These are phyloP conservation scores for Orthonevra nobilis DNA, from an alignment of 2,888 invertebrate genomes.

Conservation along the genomic window DNA sequence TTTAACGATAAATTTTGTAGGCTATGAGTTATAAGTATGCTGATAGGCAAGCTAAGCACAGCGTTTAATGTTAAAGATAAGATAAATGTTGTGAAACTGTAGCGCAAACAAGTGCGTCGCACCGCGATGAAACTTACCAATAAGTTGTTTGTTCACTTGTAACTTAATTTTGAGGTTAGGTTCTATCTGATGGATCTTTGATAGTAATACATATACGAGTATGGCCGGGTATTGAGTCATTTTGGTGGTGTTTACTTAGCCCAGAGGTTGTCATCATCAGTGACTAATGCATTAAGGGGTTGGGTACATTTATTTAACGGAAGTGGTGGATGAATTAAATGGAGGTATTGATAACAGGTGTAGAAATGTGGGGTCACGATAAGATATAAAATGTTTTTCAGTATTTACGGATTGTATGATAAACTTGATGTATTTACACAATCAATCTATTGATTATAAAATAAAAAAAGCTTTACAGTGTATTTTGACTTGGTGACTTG, in stretches of 20 bases:
- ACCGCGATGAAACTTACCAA: neutral
- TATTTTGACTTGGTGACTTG: too few species aligned
- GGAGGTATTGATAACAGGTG: too few species aligned
- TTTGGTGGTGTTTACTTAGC: slow-evolving; percentile 29
- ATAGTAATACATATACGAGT: neutral
- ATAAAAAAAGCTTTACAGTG: too few species aligned
- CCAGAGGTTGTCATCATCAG: slow-evolving; percentile 14
- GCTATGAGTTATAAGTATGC: slow-evolving; percentile 32
- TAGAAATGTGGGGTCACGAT: too few species aligned
- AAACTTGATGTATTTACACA: too few species aligned
- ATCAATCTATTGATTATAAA: too few species aligned
- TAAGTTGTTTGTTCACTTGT: slow-evolving; percentile 25
- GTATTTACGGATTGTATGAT: slow-evolving; percentile 17
- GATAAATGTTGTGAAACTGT: slow-evolving; percentile 59
- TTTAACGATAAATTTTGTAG: slow-evolving; percentile 4
- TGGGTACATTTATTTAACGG: slow-evolving; percentile 3
- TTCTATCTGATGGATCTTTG: slow-evolving; percentile 16
- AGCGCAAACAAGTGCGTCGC: slow-evolving; percentile 50
- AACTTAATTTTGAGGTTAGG: slow-evolving; percentile 24
- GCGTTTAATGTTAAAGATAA: slow-evolving; percentile 48
- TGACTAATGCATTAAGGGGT: slow-evolving; percentile 36
- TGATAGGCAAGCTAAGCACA: slow-evolving; percentile 43
- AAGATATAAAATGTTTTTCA: slow-evolving; percentile 30
- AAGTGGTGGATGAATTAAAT: slow-evolving; percentile 5
- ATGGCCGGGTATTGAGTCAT: slow-evolving; percentile 37